Evolutionary conservation across 2,113 vertebrate species (phyloP).

Genomic region (Caretta caretta): DNA sequence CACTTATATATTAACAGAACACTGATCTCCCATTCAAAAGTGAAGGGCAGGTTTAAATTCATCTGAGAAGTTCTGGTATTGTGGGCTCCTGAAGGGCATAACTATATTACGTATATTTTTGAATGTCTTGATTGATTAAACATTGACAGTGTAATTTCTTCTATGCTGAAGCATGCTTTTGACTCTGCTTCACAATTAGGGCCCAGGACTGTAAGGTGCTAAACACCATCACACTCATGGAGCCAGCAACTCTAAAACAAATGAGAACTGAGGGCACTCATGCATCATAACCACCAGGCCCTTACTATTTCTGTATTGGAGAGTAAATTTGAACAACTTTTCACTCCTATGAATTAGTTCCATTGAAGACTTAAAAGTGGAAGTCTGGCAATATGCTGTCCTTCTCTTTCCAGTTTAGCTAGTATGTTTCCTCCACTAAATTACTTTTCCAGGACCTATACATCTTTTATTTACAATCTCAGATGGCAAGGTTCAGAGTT

Average conservation of each 20-base stretch:
- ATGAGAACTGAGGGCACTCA: background rate
- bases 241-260: background rate
- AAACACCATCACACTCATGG: background rate
- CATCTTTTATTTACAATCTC: background rate
- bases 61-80: fast-evolving
- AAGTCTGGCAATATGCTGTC: background rate
- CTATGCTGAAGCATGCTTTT: no score
- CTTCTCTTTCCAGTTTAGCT: fast-evolving
- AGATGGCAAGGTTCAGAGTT: background rate
- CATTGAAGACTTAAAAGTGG: background rate
- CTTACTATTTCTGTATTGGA: background rate
- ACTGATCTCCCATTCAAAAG: background rate
- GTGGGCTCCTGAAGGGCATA: no score
- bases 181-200: background rate
- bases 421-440: background rate
- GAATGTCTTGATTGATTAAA: no score
- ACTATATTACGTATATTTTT: no score
- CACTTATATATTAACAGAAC: background rate
- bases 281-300: background rate
- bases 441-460: background rate
- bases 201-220: background rate
- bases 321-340: background rate
- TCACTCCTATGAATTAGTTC: background rate
- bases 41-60: fast-evolving
- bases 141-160: no score